phyloP scores from a whole-genome alignment of 2,888 invertebrate genomes.

The Cremastinae sp. region DNA sequence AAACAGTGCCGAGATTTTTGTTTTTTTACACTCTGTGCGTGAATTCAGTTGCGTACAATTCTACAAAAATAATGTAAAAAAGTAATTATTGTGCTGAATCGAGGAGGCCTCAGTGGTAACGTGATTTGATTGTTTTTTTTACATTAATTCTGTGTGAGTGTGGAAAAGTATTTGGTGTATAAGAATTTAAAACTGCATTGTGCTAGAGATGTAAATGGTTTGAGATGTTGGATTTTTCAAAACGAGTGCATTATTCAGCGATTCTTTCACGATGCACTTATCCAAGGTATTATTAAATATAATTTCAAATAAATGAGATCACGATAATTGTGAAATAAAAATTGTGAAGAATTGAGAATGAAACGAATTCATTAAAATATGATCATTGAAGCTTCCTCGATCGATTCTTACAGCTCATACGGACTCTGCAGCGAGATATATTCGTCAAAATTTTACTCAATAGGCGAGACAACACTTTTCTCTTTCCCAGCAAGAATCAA shows the following conservation, averaged over 20 bases:
- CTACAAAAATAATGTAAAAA: conserved; percentile 32
- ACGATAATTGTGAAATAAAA: too few species aligned
- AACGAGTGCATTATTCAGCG: too few species aligned
- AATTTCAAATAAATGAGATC: too few species aligned
- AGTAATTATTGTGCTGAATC: conserved; percentile 14
- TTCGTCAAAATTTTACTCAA: conserved; percentile 13
- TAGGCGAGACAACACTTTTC: conserved; percentile 19
- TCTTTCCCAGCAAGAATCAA: conserved; percentile 29
- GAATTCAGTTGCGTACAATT: conserved; percentile 38
- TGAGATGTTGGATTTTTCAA: too few species aligned
- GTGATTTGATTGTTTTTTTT: not conserved
- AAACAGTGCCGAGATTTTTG: conserved; percentile 42
- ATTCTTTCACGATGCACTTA: too few species aligned
- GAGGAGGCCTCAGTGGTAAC: conserved; percentile 18
- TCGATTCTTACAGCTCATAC: not conserved
- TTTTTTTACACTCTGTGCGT: conserved; percentile 27
- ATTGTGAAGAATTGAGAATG: too few species aligned
- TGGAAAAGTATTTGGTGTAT: too few species aligned
- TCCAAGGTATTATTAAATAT: too few species aligned
- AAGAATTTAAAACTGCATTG: too few species aligned
- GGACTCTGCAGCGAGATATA: conserved; percentile 1
- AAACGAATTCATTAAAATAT: too few species aligned
- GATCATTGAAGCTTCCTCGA: conserved; percentile 31
- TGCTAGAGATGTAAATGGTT: too few species aligned
- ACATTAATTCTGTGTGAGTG: too few species aligned